These are phyloP conservation scores for Automeris io DNA, from an alignment of 2,888 invertebrate species.

Conservation along the genomic window DNA sequence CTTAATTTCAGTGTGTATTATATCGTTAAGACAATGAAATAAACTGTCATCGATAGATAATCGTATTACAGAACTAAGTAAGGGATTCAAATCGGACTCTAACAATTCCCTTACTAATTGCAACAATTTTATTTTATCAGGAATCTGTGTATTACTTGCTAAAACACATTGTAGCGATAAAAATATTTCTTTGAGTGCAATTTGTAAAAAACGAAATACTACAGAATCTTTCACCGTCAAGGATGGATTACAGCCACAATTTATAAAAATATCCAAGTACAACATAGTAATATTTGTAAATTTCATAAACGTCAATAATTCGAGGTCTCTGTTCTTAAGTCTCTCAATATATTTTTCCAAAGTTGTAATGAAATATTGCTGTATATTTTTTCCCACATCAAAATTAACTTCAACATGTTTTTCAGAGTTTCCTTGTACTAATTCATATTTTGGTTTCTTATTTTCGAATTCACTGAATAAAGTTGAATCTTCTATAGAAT, in stretches of 20 bases:
- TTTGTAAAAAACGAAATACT: constrained; percentile 28
- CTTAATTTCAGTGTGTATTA: constrained; percentile 36
- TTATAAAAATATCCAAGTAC: constrained; percentile 40
- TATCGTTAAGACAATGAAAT: constrained; percentile 46
- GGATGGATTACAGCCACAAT: constrained; percentile 26
- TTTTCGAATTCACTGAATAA: constrained; percentile 57
- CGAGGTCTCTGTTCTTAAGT: constrained; percentile 21
- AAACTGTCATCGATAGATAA: constrained; percentile 37
- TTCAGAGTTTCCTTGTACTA: constrained; percentile 8
- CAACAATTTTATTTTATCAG: constrained; percentile 36
- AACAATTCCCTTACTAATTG: constrained; percentile 36
- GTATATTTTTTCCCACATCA: constrained; percentile 28
- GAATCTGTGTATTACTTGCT: constrained; percentile 29
- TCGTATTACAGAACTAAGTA: constrained; percentile 34
- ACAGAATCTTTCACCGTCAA: constrained; percentile 26
- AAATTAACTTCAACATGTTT: constrained; percentile 29
- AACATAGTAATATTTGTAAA: constrained; percentile 28
- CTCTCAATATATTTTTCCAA: constrained; percentile 18
- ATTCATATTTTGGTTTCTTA: constrained; percentile 17
- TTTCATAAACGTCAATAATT: constrained; percentile 31
- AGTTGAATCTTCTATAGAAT: constrained; percentile 44
- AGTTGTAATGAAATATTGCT: constrained; percentile 28
- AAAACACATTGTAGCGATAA: constrained; percentile 27
- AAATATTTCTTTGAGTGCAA: constrained; percentile 32
- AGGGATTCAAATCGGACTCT: constrained; percentile 30